Evolutionary conservation across 1,140 invertebrate genomes (phyloP).

Genomic region (Brachionus asplanchnoidis): DNA sequence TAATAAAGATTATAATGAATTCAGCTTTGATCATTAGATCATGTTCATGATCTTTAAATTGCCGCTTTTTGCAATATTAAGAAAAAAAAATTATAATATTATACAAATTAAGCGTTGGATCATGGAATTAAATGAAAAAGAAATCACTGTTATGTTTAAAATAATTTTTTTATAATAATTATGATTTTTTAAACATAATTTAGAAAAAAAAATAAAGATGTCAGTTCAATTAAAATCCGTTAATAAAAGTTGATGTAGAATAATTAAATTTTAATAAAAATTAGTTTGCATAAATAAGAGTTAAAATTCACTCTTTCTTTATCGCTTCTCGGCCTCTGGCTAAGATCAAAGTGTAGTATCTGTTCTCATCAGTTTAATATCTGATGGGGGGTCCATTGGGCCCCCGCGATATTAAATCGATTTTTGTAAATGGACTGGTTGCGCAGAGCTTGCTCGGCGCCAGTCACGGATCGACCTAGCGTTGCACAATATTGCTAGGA

Average conservation of each 20-base stretch:
- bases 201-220: too few species aligned
- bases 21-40: too few species aligned
- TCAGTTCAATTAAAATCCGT: background rate
- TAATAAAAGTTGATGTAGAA: background rate
- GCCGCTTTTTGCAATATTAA: too few species aligned
- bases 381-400: background rate
- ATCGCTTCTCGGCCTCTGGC: background rate
- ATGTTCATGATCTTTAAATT: too few species aligned
- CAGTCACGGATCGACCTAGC: background rate
- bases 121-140: background rate
- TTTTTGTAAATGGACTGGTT: background rate
- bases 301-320: background rate
- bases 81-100: too few species aligned
- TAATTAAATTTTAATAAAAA: background rate
- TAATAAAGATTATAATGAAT: too few species aligned
- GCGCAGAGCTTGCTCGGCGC: slow-evolving; percentile 8
- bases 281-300: background rate
- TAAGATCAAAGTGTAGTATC: background rate
- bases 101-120: too few species aligned
- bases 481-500: background rate
- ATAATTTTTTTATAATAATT: too few species aligned
- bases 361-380: background rate
- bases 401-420: background rate
- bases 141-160: too few species aligned
- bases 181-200: too few species aligned